Evolutionary conservation across 2,888 invertebrate genomes (phyloP), one percentile per base, ranked within the genome.

Genomic region (Glaucopsyche alexis): DNA sequence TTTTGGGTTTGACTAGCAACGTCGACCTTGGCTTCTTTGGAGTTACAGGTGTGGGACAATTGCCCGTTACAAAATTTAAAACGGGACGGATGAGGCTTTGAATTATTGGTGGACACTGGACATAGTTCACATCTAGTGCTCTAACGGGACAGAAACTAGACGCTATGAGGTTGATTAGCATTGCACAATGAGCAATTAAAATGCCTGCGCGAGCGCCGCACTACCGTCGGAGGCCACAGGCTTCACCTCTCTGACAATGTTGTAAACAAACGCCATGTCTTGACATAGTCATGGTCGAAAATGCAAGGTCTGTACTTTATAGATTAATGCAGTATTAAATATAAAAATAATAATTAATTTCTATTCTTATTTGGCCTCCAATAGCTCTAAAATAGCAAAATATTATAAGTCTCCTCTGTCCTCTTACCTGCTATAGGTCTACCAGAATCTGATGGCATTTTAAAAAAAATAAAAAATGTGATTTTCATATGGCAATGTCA

Each of bases 151-250:
- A 55, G 9, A 0, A 19, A 14, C 2, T 38, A 60, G 60, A 13
- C 13, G 29, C 29, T 55, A 38, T 60, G 60, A 7, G 60, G 60
- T 29, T 42, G 42, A 40, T 42, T 40, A 16, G 42, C 8, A 42
- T 66, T 42, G 42, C 66, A 42, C 40, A 40, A 42, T 16, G 66
- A 16, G n/a, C 66, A 66, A 66, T 66, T 66, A 66, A 66, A 40
- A 66, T 66, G 4, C 66, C 42, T 11, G 66, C n/a, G 19, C 66
- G n/a, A 14, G 66, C 66, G 66, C 42, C 66, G 19, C 16, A 55
- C 13, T 14, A 13, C 50, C 50, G 14, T 14, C 55, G 55, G 55
- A 55, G 55, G 19, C 60, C 60, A 29, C 29, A 29, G 29, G 29
- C 29, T 55, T 55, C 19, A 19, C 55, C 19, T 60, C 55, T 19